These are phyloP conservation scores for Drosophila macrospina DNA, from an alignment of 2,888 invertebrate species.

Conservation along the genomic window DNA sequence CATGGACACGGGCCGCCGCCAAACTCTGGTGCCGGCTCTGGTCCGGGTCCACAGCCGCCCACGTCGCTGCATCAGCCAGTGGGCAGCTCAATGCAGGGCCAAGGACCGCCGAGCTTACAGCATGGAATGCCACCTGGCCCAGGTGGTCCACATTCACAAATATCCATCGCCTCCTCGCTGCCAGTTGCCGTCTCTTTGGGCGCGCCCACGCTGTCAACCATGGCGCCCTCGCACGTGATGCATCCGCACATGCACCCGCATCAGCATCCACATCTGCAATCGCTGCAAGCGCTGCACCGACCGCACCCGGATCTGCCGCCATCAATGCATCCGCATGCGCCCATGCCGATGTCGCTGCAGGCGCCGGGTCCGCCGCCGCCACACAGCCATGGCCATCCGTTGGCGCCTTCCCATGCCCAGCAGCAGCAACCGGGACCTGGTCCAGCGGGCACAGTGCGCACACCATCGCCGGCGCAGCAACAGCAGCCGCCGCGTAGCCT, in stretches of 20 bases:
- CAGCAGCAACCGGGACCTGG: constrained; percentile 62
- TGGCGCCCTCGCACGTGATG: constrained; percentile 79
- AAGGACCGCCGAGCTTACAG: constrained; percentile 59
- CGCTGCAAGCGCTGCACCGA: constrained; percentile 82
- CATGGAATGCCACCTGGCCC: constrained; percentile 74
- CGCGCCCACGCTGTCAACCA: constrained; percentile 81
- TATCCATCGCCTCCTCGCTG: constrained; percentile 86
- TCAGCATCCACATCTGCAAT: constrained; percentile 71
- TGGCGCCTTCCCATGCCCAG: constrained; percentile 71
- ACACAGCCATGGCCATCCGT: constrained; percentile 73
- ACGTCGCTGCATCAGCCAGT: constrained; percentile 71
- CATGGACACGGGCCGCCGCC: constrained; percentile 74
- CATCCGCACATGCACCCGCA: constrained; percentile 75
- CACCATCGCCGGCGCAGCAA: constrained; percentile 84
- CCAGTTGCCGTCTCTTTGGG: constrained; percentile 80
- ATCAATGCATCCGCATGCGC: constrained; percentile 85
- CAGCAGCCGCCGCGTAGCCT: constrained; percentile 75
- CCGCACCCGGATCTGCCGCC: constrained; percentile 84
- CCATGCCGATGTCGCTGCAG: constrained; percentile 83
- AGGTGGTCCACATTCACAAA: constrained; percentile 69
- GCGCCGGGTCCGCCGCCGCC: constrained; percentile 79
- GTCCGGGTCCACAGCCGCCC: constrained; percentile 71
- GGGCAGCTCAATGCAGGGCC: constrained; percentile 40
- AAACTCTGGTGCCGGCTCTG: constrained; percentile 57
- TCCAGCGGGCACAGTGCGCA: constrained; percentile 77